These are phyloP conservation scores for Pantherophis guttatus DNA, from an alignment of 2,113 vertebrate genomes.

Conservation along the genomic window DNA sequence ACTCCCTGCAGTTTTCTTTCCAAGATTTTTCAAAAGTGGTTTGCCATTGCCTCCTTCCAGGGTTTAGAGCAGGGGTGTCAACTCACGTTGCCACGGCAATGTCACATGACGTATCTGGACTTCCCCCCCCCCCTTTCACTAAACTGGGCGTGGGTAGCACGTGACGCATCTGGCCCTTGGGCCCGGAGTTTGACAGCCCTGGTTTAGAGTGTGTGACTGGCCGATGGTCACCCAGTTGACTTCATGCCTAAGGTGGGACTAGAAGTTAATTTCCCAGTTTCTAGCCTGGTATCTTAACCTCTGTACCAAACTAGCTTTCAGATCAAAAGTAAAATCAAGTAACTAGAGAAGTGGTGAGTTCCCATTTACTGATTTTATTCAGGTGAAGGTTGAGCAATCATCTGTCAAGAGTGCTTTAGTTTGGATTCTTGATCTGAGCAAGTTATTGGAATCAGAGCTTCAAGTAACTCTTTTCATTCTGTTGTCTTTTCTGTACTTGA, in stretches of 20 bases:
- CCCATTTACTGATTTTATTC: background rate
- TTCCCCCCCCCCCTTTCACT: too few relatives aligned
- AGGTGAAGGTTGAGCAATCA: background rate
- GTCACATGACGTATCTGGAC: too few relatives aligned
- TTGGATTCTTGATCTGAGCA: background rate
- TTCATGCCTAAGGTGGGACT: background rate
- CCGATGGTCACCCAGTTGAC: background rate
- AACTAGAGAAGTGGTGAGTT: background rate
- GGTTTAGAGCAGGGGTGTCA: too few relatives aligned
- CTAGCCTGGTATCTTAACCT: background rate
- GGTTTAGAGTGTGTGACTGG: background rate
- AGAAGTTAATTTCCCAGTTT: background rate
- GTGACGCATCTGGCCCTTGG: rapidly evolving
- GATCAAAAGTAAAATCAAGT: background rate
- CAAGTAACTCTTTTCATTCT: background rate
- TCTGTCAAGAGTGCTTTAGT: background rate
- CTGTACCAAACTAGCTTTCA: background rate
- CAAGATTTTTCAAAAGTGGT: background rate
- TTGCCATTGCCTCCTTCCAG: background rate
- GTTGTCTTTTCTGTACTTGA: background rate
- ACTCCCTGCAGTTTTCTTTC: background rate
- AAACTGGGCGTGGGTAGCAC: too few relatives aligned
- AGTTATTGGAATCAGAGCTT: background rate
- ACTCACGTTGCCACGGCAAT: too few relatives aligned
- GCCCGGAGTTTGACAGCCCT: too few relatives aligned